Percentiles rank a stretch among this genome's conserved stretches.
These are phyloP conservation scores for Patella pellucida DNA, from an alignment of 2,888 invertebrate genomes.

Conservation along the genomic window DNA sequence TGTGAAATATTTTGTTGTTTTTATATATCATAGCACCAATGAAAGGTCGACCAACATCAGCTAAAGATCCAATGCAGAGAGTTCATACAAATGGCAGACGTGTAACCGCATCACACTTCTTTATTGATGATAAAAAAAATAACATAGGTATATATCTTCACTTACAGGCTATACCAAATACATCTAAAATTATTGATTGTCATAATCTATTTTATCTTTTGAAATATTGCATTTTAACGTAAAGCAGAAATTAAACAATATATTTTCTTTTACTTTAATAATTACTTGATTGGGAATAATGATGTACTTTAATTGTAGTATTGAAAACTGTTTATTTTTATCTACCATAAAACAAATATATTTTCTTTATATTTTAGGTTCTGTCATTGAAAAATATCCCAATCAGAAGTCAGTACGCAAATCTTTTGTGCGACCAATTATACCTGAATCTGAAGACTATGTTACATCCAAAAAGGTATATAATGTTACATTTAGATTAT, in stretches of 20 bases:
- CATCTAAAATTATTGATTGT: too few species aligned
- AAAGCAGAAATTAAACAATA: too few species aligned
- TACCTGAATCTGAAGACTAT: conserved; percentile 67
- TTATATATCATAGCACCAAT: conserved; percentile 27
- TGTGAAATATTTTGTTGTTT: too few species aligned
- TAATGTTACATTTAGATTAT: conserved; percentile 3
- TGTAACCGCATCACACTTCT: conserved; percentile 57
- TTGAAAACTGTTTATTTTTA: too few species aligned
- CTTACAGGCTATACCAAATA: too few species aligned
- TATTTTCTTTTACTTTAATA: too few species aligned
- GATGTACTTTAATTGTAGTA: too few species aligned
- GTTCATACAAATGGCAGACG: conserved; percentile 39
- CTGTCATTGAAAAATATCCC: conserved; percentile 63
- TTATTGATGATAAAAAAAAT: conserved; percentile 61
- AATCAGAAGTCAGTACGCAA: conserved; percentile 59
- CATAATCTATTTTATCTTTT: too few species aligned
- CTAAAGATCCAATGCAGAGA: conserved; percentile 61
- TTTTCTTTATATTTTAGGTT: conserved; percentile 37
- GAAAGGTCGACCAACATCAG: conserved; percentile 49
- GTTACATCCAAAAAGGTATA: conserved; percentile 68
- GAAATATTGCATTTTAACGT: too few species aligned
- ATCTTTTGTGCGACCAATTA: conserved; percentile 53
- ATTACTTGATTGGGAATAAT: too few species aligned
- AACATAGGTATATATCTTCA: conserved; percentile 44
- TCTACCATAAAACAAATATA: too few species aligned